Evolutionary conservation across 2,888 invertebrate species (phyloP), one percentile per base, ranked within the genome.

Genomic region (Aphodius sticticus): DNA sequence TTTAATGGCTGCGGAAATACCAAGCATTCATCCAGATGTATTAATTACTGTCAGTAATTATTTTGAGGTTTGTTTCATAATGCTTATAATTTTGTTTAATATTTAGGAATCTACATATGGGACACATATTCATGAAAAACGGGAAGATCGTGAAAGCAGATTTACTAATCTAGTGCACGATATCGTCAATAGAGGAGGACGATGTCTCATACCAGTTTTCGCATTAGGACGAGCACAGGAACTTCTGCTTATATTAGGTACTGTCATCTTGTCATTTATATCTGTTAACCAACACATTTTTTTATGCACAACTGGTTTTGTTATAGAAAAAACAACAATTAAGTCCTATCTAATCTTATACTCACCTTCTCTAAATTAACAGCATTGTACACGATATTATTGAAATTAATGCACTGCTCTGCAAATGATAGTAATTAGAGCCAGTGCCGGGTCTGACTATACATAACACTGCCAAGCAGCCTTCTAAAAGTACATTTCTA

Each of bases 1-100:
- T 93, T 92, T 99, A 84, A 99, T 99, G 97, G 98, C 99, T 0
- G 99, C 99, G 0, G 99, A 99, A 90, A 96, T 99, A 85, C 99
- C 99, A 0, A 96, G 95, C 16, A 95, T 98, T 78, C 95, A 95
- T 84, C 99, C 99, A 0, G 99, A 99, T 90, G 97, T 99, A 0
- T 92, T 99, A 6, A 99, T 99, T 78, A 98, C 97, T 0, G 95
- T 95, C 88, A 90, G 91, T 87, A 74, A 36, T 76, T 84, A 76
- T 15, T 79, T 53, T 75, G 3, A 26, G 26, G 26, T 26, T 26
- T 72, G 14, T 15, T 71, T 26, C 14, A 78, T 53, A 36, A 16
- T 69, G 76, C 16, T 16, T 37, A 53, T 37, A 12, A 75, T 77
- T 84, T 82, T 80, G 72, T 81, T 84, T 84, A 0, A 26, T 36